Percentiles rank a stretch among this genome's conserved stretches.
Conservation (phyloP, 2,888 invertebrate genomes). For the Augochlorella aurata region DNA sequence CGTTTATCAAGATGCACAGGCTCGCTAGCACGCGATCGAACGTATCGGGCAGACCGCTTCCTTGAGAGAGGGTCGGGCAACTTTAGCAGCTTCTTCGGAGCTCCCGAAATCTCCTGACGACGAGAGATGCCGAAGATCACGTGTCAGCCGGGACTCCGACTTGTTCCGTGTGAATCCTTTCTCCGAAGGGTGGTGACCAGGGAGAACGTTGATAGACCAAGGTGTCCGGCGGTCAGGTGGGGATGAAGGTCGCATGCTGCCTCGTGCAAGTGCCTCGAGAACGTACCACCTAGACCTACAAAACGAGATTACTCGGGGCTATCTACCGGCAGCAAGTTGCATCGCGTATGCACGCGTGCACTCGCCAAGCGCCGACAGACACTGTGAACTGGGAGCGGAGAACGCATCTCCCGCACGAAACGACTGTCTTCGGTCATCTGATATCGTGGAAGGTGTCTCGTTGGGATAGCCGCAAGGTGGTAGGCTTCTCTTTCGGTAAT, state of each 20-base stretch:
- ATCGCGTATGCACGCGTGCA: conserved; percentile 15
- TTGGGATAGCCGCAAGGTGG: background rate
- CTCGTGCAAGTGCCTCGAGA: conserved; percentile 65
- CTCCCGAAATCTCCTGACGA: background rate
- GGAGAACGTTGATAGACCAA: conserved; percentile 43
- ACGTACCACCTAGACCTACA: conserved; percentile 74
- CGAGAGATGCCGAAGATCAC: background rate
- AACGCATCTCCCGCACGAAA: background rate
- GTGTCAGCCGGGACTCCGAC: background rate
- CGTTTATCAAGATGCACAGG: conserved; percentile 50
- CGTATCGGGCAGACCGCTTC: conserved; percentile 29
- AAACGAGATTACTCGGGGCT: conserved; percentile 61
- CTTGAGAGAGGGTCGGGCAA: background rate
- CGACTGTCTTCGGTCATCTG: background rate
- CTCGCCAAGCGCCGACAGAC: conserved; percentile 11
- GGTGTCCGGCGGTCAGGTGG: conserved; percentile 65
- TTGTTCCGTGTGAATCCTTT: background rate
- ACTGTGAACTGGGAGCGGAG: background rate
- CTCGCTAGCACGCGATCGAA: conserved; percentile 44
- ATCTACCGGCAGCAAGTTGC: conserved; percentile 35
- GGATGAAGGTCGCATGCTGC: conserved; percentile 75
- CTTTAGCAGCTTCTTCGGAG: background rate
- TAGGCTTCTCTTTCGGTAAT: background rate
- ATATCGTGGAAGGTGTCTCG: background rate
- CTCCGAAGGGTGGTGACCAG: conserved; percentile 27